Conservation (phyloP, 1,140 invertebrate genomes). For the Psix sp. region DNA sequence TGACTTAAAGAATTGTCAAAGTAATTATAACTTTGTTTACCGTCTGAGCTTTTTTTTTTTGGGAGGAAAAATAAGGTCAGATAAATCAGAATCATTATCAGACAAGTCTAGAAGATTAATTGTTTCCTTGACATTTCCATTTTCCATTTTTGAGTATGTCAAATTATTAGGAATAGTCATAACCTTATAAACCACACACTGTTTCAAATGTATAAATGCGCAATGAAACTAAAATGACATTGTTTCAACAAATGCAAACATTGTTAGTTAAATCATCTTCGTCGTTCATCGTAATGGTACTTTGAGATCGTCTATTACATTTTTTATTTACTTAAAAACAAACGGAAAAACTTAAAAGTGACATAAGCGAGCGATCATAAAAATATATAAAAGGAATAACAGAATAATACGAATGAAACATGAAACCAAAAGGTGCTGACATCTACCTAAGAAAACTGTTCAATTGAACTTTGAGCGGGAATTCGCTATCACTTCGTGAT, state of each 20-base stretch:
- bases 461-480: too few species aligned
- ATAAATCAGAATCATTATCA: conserved; percentile 80
- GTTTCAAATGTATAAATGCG: conserved; percentile 8
- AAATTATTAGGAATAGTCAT: conserved; percentile 50
- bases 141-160: conserved; percentile 64
- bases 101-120: conserved; percentile 81
- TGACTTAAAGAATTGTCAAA: too few species aligned
- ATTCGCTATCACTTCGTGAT: too few species aligned
- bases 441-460: too few species aligned
- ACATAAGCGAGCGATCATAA: too few species aligned
- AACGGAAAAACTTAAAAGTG: too few species aligned
- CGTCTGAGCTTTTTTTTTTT: conserved; percentile 79
- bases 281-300: conserved; percentile 14
- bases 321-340: conserved; percentile 1
- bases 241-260: background rate
- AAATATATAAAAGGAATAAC: too few species aligned
- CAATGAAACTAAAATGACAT: conserved; percentile 2
- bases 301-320: conserved; percentile 13
- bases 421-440: too few species aligned
- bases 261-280: conserved; percentile 15
- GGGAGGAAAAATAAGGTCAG: conserved; percentile 80
- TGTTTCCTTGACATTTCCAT: conserved; percentile 80
- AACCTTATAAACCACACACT: conserved; percentile 48
- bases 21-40: conserved; percentile 60
- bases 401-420: too few species aligned